A percentile compares a stretch with the other conserved stretches of the same genome.
Conservation (phyloP, 1,140 invertebrate genomes). For the Cheumatopsyche charites region DNA sequence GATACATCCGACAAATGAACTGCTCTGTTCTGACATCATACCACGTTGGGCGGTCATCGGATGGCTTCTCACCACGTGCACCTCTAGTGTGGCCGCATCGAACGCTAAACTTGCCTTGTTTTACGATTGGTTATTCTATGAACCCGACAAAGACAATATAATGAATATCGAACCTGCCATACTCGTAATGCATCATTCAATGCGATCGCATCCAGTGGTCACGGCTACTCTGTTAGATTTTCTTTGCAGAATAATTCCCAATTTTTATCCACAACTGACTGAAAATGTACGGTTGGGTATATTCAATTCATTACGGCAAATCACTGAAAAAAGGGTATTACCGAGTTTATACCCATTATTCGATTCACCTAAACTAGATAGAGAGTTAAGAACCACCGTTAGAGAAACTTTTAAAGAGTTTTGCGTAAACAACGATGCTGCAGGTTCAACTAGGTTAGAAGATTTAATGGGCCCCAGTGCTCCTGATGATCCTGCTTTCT, state of each 20-base stretch:
- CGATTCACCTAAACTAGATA: constrained; percentile 91
- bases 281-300: constrained; percentile 90
- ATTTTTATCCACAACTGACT: constrained; percentile 85
- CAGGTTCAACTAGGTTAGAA: constrained; percentile 62
- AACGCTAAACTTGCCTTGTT: constrained; percentile 96
- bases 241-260: constrained; percentile 92
- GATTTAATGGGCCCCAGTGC: constrained; percentile 60
- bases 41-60: constrained; percentile 98
- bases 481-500: constrained; percentile 69
- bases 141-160: constrained; percentile 95
- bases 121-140: constrained; percentile 98
- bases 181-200: constrained; percentile 96
- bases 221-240: constrained; percentile 95
- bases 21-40: constrained; percentile 97
- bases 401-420: constrained; percentile 93
- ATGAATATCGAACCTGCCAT: constrained; percentile 99
- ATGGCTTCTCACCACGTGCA: constrained; percentile 96
- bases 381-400: constrained; percentile 84
- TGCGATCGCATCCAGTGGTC: constrained; percentile 93
- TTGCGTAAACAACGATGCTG: constrained; percentile 66
- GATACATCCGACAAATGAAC: constrained; percentile 97
- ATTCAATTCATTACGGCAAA: constrained; percentile 89
- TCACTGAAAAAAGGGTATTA: constrained; percentile 92
- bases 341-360: constrained; percentile 89
- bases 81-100: constrained; percentile 89